Conservation (phyloP, 2,797 vertebrate genomes). For the Falco naumanni region DNA sequence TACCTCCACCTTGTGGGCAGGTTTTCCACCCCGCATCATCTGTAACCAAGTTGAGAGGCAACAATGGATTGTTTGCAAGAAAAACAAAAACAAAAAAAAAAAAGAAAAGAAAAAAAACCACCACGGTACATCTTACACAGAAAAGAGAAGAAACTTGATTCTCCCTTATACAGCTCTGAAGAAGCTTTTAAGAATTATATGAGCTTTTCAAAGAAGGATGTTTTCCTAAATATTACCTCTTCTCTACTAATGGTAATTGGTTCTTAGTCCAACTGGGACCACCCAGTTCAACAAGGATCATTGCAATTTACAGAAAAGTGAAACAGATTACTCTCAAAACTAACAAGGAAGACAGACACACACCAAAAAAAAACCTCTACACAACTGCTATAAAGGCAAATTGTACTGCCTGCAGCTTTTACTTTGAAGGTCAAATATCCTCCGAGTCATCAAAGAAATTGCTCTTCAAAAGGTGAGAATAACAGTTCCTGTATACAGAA, state of each 20-base stretch:
- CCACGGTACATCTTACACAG: no score
- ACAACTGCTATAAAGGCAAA: constrained; percentile 15
- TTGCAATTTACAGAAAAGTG: not conserved
- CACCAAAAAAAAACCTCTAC: not conserved
- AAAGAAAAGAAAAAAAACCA: not conserved
- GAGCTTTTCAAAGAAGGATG: not conserved
- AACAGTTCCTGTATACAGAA: constrained; percentile 39
- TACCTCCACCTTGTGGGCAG: not conserved
- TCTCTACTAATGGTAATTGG: not conserved
- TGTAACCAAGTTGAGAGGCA: not conserved
- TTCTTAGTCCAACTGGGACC: not conserved
- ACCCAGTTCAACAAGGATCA: not conserved
- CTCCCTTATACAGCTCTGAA: not conserved
- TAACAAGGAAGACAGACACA: not conserved
- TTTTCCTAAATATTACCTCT: not conserved
- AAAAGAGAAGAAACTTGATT: not conserved
- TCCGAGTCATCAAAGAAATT: constrained; percentile 46
- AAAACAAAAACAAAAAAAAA: not conserved
- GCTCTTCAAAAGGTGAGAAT: constrained; percentile 58
- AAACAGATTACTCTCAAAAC: constrained; percentile 13
- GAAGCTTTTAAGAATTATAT: not conserved
- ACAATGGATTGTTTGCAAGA: rapidly evolving
- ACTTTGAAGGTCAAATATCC: constrained; percentile 65
- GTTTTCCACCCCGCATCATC: not conserved
- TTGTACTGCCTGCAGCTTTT: constrained; percentile 46